These are phyloP conservation scores for Oegoconia quadripuncta DNA, from an alignment of 2,888 invertebrate species.

Conservation along the genomic window DNA sequence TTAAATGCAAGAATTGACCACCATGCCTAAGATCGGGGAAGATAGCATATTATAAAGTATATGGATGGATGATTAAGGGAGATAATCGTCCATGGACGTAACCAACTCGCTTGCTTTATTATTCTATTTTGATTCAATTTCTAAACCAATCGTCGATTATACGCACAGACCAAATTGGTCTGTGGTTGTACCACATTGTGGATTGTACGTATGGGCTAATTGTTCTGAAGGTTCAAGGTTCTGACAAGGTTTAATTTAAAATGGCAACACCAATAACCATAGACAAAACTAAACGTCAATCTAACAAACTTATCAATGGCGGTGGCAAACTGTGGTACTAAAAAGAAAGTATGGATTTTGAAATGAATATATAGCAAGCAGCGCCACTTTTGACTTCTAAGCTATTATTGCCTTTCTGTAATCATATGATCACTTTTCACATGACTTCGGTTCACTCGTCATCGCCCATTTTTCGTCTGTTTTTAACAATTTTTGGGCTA, in stretches of 20 bases:
- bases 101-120: too few species aligned
- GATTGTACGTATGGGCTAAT: too few species aligned
- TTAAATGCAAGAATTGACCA: too few species aligned
- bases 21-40: too few species aligned
- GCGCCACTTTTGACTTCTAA: not conserved
- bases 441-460: constrained; percentile 67
- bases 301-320: not conserved
- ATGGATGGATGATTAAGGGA: too few species aligned
- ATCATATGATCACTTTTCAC: constrained; percentile 77
- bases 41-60: too few species aligned
- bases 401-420: constrained; percentile 11
- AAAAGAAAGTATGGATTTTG: not conserved
- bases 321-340: not conserved
- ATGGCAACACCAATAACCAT: constrained; percentile 38
- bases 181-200: too few species aligned
- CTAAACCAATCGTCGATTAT: too few species aligned
- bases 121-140: too few species aligned
- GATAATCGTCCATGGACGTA: too few species aligned
- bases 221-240: not conserved
- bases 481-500: constrained; percentile 54
- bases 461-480: constrained; percentile 58
- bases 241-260: constrained; percentile 7
- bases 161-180: too few species aligned
- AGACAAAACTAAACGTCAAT: constrained; percentile 51
- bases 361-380: not conserved